These are phyloP conservation scores for Lophura nycthemera DNA, from an alignment of 2,113 vertebrate species.

Conservation along the genomic window DNA sequence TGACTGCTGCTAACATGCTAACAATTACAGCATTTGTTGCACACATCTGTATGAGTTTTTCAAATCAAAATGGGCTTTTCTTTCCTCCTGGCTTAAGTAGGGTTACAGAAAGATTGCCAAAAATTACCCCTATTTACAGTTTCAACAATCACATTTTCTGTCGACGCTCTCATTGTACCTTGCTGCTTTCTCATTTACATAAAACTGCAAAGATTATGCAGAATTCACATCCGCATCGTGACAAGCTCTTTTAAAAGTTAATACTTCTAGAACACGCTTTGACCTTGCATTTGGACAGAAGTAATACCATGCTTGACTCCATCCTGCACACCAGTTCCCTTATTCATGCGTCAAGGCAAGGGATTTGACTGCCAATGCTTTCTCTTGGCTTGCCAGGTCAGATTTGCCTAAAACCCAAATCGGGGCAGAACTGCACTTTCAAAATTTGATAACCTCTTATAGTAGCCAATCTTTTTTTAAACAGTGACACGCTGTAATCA, in stretches of 20 bases:
- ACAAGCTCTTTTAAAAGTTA: constrained; percentile 44
- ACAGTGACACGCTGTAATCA: neutral
- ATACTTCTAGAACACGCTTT: constrained; percentile 28
- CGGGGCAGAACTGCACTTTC: neutral
- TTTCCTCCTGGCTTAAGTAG: neutral
- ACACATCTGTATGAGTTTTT: neutral
- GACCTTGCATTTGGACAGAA: constrained; percentile 47
- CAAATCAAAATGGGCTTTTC: neutral
- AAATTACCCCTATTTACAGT: constrained; percentile 14
- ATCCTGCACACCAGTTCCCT: constrained; percentile 23
- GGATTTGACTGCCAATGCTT: constrained; percentile 12
- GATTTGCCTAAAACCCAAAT: neutral
- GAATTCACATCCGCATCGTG: constrained; percentile 22
- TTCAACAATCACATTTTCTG: constrained; percentile 4
- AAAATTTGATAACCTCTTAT: neutral
- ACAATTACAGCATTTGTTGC: neutral
- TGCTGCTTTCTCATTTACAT: neutral
- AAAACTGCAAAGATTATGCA: constrained; percentile 33
- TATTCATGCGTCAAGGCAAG: neutral
- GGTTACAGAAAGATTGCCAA: constrained; percentile 2
- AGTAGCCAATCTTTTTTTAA: neutral
- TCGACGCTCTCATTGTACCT: neutral
- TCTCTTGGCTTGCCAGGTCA: neutral
- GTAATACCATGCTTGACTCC: neutral
- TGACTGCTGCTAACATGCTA: neutral